Evolutionary conservation across 2,113 vertebrate genomes (phyloP).

Genomic region (Aptenodytes forsteri): DNA sequence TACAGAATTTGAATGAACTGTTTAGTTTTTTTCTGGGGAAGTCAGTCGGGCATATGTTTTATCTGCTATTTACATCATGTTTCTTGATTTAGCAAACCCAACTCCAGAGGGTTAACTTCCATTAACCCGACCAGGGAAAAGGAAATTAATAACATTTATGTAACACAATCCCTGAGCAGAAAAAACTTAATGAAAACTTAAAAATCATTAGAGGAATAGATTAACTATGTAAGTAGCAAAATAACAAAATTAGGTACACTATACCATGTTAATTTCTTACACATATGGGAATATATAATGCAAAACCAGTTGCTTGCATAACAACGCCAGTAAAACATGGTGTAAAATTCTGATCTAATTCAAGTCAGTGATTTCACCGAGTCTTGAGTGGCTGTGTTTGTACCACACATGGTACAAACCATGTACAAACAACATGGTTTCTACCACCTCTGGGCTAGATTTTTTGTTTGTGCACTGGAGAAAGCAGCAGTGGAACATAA

Average conservation of each 20-base stretch:
- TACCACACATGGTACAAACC: background rate
- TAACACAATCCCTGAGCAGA: background rate
- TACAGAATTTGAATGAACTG: background rate
- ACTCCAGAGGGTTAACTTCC: background rate
- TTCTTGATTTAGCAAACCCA: background rate
- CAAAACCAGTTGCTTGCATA: background rate
- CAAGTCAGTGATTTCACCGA: background rate
- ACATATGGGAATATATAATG: background rate
- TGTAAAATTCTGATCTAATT: background rate
- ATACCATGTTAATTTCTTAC: background rate
- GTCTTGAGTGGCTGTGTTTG: rapidly evolving
- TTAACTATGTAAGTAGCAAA: background rate
- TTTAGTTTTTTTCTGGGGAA: background rate
- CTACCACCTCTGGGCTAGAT: background rate
- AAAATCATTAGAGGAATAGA: background rate
- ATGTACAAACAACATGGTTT: no score
- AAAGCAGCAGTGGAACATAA: background rate
- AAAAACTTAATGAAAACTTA: background rate
- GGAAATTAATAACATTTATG: background rate
- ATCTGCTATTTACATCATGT: background rate
- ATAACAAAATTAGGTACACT: background rate
- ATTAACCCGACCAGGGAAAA: background rate
- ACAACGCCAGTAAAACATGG: background rate
- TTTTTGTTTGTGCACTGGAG: background rate
- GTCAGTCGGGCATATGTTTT: background rate